Evolutionary conservation across 2,113 vertebrate genomes (phyloP).

Genomic region (Bettongia penicillata): DNA sequence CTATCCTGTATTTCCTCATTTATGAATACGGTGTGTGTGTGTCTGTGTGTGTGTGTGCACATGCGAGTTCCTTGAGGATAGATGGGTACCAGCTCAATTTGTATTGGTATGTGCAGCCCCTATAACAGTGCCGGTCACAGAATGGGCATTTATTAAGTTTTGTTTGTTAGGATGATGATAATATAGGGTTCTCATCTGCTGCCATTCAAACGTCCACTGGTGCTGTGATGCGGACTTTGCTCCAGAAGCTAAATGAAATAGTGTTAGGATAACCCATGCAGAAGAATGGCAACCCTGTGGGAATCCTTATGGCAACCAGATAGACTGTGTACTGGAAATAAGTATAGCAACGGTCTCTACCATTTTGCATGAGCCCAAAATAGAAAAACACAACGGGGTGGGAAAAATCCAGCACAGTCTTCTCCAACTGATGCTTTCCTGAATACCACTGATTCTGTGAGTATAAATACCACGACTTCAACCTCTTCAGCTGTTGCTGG

Average conservation of each 20-base stretch:
- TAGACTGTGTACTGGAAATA: neutral
- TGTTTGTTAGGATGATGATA: neutral
- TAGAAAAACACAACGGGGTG: conserved; percentile 15
- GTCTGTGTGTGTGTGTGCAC: too few species aligned
- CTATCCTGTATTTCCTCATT: neutral
- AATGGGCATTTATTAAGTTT: neutral
- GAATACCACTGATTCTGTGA: neutral
- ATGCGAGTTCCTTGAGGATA: neutral
- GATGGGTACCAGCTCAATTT: neutral
- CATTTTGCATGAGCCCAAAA: conserved; percentile 37
- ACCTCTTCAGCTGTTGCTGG: neutral
- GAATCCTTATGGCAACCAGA: neutral
- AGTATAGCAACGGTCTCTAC: conserved; percentile 31
- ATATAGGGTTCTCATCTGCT: neutral
- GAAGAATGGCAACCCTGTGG: neutral
- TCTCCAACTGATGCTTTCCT: neutral
- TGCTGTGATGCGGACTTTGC: neutral
- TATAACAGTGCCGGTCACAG: neutral
- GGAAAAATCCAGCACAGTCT: neutral
- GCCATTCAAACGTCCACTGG: neutral
- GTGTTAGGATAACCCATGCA: neutral
- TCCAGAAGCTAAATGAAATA: neutral
- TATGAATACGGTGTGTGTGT: neutral
- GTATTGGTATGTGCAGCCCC: neutral
- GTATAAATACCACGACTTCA: neutral